Evolutionary conservation across 1,140 invertebrate species (phyloP), one percentile per base, ranked within the genome.

Genomic region (Drosophila pruinosa): DNA sequence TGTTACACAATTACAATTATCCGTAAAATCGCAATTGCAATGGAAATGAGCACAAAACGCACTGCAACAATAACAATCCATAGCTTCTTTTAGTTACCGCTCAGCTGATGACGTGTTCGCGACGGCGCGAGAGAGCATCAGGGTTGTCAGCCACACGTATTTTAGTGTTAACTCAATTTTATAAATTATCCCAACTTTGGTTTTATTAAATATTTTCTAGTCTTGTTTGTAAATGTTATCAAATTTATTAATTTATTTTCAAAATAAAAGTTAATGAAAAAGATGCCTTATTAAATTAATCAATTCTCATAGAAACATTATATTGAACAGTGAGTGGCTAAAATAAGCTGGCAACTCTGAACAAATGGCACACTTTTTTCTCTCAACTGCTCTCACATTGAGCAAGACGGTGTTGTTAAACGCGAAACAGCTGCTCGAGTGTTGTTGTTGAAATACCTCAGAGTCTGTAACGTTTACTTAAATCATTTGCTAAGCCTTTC

Each of bases 51-150:
- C 38, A 43, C 43, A 22, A 54, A 63, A 50, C 39, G 48, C 19
- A 54, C 38, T 59, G 61, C 77, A 80, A 52, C 68, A 65, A 75
- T 34, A 69, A 73, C 57, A 77, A 81, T 39, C 58, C 62, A 63
- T 68, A 36, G 58, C 50, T 74, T 73, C 43, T 31, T 64, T 43
- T 50, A 61, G 38, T 54, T 17, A 58, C 34, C 21, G 73, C 53
- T 36, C 81, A 85, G 81, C 82, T 85, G 81, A 83, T 85, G 81
- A 85, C 77, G 81, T 85, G 76, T 64, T 38, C 61, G 79, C 79
- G 75, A 52, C 80, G 75, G 67, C 75, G 79, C 76, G 43, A 65
- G 76, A 54, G 52, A 4, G 6, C 24, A 12, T 21, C 28, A 74
- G 77, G 57, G 81, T 86, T 86, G 81, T 15, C 77, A 67, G 21